Evolutionary conservation across 2,888 invertebrate genomes (phyloP), one percentile per base, ranked within the genome.

Genomic region (Acanthoscelides obtectus): DNA sequence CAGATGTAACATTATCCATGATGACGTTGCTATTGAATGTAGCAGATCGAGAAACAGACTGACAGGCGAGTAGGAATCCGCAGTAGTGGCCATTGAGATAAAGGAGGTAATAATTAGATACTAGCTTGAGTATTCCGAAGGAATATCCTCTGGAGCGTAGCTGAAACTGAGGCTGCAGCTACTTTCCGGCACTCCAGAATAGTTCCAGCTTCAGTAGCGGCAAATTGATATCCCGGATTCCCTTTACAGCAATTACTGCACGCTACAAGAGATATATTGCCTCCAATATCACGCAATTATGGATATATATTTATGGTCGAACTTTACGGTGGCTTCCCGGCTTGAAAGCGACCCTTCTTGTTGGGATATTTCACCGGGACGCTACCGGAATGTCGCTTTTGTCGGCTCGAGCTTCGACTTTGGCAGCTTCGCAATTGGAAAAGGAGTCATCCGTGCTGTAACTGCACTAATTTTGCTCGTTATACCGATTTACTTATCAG

Each of bases 241-340:
- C 77, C 78, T 76, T 73, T 73, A 74, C 77, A 77, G 75, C 75
- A 72, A 74, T 74, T 45, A 77, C 79, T 79, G 78, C 79, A 76
- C 76, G 76, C 77, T 73, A 73, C 70, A 71, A 68, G 75, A 79
- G 78, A 79, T 78, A 79, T 79, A 80, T 80, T 71, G 75, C 78
- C 77, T 45, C 72, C 78, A 79, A 80, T 80, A 79, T 79, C 75
- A 77, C 71, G 76, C 78, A 79, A 81, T 79, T 77, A 80, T 80
- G 78, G 79, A 78, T 81, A 80, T 80, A 79, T 79, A 80, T 80
- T 80, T 80, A 76, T 76, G 76, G 73, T 71, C 45, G 45, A 45
- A 45, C 12, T 45, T 45, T 45, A 45, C 45, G 45, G 45, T 45
- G 45, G 45, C 12, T 45, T 45, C 3, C 12, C 17, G 45, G 45